Percentiles rank a stretch among this genome's conserved stretches.
These are phyloP conservation scores for Leucophenga varia DNA, from an alignment of 1,140 invertebrate genomes.

Conservation along the genomic window DNA sequence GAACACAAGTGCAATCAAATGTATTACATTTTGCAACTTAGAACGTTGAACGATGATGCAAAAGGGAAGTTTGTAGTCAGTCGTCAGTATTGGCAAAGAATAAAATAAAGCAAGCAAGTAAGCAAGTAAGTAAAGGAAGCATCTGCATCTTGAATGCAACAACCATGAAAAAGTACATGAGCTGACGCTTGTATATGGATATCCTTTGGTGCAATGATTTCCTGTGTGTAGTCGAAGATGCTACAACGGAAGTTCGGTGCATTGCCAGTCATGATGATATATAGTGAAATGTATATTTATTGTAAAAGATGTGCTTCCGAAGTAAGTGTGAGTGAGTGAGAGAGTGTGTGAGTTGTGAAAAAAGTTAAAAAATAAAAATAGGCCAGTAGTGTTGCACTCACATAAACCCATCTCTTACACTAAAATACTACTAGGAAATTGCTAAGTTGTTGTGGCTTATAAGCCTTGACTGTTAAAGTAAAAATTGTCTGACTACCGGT, in stretches of 20 bases:
- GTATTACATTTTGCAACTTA: constrained; percentile 51
- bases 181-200: constrained; percentile 10
- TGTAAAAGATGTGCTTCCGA: too few species aligned
- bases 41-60: too few species aligned
- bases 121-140: neutral
- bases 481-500: neutral
- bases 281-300: too few species aligned
- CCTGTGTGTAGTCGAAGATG: constrained; percentile 20
- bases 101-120: constrained; percentile 3
- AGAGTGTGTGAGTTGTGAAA: too few species aligned
- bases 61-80: too few species aligned
- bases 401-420: too few species aligned
- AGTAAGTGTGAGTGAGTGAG: too few species aligned
- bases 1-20: constrained; percentile 51
- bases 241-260: too few species aligned
- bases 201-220: constrained; percentile 43
- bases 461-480: constrained; percentile 9
- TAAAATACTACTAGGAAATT: too few species aligned
- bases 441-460: too few species aligned
- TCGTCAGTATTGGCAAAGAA: too few species aligned
- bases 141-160: neutral
- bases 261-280: too few species aligned
- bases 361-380: constrained; percentile 37
- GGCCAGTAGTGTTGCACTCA: constrained; percentile 32
- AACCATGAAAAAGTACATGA: neutral